Evolutionary conservation across 2,888 invertebrate species (phyloP).

Genomic region (Mylabris sibirica): DNA sequence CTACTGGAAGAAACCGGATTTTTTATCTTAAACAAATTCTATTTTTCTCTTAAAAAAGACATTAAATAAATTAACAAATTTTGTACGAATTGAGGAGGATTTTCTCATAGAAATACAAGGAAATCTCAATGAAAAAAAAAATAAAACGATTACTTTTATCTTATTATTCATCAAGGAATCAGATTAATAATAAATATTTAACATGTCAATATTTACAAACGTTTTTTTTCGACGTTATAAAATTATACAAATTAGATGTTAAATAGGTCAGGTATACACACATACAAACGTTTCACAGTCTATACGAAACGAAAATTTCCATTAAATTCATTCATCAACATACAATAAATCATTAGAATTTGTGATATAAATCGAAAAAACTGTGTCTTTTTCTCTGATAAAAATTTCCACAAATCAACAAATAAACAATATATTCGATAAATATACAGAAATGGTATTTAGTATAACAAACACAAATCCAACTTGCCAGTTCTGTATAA

Average conservation of each 20-base stretch:
- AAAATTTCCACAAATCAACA: neutral
- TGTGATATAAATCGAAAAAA: neutral
- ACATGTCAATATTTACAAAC: neutral
- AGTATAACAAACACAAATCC: no score
- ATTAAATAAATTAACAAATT: no score
- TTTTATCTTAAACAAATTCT: no score
- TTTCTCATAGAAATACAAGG: neutral
- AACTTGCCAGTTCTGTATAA: no score
- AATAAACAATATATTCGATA: neutral
- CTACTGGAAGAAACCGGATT: no score
- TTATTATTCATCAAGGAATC: neutral
- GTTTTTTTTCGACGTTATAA: neutral
- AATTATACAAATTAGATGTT: neutral
- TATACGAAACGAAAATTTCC: neutral
- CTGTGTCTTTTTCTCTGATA: neutral
- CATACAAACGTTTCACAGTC: no score
- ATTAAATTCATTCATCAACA: neutral
- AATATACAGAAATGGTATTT: neutral
- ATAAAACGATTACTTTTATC: neutral
- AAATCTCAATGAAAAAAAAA: neutral
- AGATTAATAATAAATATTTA: slow-evolving; percentile 6
- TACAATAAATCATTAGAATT: neutral
- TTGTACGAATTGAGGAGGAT: no score
- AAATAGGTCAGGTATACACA: slow-evolving; percentile 6
- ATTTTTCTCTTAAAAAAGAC: no score